These are phyloP conservation scores for Triplophysa dalaica DNA, from an alignment of 2,113 vertebrate species.

Conservation along the genomic window DNA sequence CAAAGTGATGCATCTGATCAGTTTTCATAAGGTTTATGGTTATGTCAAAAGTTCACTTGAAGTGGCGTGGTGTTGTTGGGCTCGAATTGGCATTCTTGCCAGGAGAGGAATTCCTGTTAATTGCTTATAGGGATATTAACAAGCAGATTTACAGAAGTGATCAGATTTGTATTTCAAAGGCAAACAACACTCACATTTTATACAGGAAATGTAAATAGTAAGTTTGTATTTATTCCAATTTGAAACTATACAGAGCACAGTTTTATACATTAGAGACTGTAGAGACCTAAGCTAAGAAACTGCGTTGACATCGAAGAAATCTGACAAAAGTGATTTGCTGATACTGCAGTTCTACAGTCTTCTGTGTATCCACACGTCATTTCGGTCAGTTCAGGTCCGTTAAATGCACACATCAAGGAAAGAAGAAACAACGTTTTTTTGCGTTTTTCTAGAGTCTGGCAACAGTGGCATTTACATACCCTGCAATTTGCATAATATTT, in stretches of 20 bases:
- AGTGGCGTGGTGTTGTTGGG: not conserved
- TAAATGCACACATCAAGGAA: not conserved
- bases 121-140: too few relatives aligned
- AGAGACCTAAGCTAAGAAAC: too few relatives aligned
- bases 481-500: slow-evolving; percentile 60
- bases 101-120: too few relatives aligned
- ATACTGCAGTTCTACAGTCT: not conserved
- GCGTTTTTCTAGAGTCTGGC: slow-evolving; percentile 21
- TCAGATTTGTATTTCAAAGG: too few relatives aligned
- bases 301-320: not conserved
- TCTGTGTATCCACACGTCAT: not conserved
- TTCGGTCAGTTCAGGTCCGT: not conserved
- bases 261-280: too few relatives aligned
- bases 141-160: not conserved
- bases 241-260: too few relatives aligned
- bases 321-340: not conserved
- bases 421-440: slow-evolving; percentile 30
- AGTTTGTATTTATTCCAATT: too few relatives aligned
- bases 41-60: not conserved
- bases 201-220: too few relatives aligned
- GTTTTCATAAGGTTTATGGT: slow-evolving; percentile 13
- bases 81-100: not conserved
- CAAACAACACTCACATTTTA: too few relatives aligned
- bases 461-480: slow-evolving; percentile 38
- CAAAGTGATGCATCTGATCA: slow-evolving; percentile 5